Base-by-base conservation (phyloP, 2,888 invertebrate species). In the Parascotia fuliginaria region DNA sequence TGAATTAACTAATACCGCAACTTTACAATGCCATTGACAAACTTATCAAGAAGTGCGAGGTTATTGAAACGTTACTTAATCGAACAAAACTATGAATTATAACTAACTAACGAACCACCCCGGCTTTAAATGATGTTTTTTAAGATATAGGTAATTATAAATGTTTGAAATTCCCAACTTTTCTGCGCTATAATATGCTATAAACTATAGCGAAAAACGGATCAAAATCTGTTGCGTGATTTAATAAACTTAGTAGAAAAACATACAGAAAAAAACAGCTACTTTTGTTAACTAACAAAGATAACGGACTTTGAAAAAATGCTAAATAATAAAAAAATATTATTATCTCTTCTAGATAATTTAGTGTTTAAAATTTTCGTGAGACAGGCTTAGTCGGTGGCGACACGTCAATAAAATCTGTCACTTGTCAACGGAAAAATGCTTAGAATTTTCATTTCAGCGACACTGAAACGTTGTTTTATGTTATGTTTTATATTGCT, bases 351-450 rank as follows among this genome's bases (percentile, higher is more conserved):
- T 81, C 80, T 51, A 80, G 70, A 50, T 33, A 60, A 38, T 56
- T 62, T 40, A 53, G 41, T 43, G 36, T 36, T 60, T 58, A 60
- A 55, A 60, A 48, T 65, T 68, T 70, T 64, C 52, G 72, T 76
- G 60, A 73, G 78, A 82, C 76, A 79, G 77, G 84, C 81, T 85
- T 83, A 86, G 77, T 74, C 68, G 73, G 68, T 74, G 73, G 79
- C 76, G 77, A 79, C 75, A 77, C 78, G 80, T 85, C 85, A 81
- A 84, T 85, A 86, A 70, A 83, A 81, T 81, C 77, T 85, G 85
- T 83, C 82, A 83, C 77, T 84, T 85, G 82, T 82, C 82, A 81
- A 77, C 75, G 65, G 65, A 71, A 77, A 83, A 80, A 73, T 65
- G 79, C 79, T 81, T 77, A 84, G 65, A 64, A 64, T 71, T 73